phyloP scores from a whole-genome alignment of 2,888 invertebrate species.

The Lasioglossum zephyrum region DNA sequence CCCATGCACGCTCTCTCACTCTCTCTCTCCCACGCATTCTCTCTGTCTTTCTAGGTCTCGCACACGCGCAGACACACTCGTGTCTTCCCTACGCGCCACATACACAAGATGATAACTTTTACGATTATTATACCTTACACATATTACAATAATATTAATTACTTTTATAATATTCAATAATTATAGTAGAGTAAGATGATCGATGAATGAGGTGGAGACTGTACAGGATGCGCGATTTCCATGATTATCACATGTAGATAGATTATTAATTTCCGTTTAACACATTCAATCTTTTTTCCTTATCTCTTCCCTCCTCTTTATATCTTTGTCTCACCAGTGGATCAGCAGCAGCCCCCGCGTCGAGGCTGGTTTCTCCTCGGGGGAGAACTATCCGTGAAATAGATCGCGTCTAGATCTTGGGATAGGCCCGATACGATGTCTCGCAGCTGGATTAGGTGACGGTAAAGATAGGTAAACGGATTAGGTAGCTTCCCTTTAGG shows the following conservation, averaged over 20 bases:
- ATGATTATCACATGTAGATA: slow-evolving; percentile 88
- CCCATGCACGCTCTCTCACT: slow-evolving; percentile 37
- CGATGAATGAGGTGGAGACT: slow-evolving; percentile 88
- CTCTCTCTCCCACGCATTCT: slow-evolving; percentile 31
- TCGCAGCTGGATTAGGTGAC: slow-evolving; percentile 22
- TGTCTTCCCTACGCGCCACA: slow-evolving; percentile 57
- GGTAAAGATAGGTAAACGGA: slow-evolving; percentile 59
- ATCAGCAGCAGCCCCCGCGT: background rate
- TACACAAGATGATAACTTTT: slow-evolving; percentile 76
- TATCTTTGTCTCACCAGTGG: background rate
- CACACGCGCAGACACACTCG: slow-evolving; percentile 6
- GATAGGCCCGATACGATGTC: background rate
- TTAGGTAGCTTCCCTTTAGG: slow-evolving; percentile 38
- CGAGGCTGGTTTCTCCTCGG: background rate
- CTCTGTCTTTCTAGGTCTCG: slow-evolving; percentile 34
- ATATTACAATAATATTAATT: slow-evolving; percentile 83
- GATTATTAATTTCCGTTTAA: slow-evolving; percentile 86
- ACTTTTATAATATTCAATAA: slow-evolving; percentile 81
- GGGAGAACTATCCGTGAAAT: background rate
- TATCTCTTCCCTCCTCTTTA: slow-evolving; percentile 11
- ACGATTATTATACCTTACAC: slow-evolving; percentile 75
- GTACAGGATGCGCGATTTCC: slow-evolving; percentile 86
- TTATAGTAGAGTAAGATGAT: slow-evolving; percentile 87
- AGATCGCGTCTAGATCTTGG: background rate
- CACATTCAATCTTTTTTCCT: slow-evolving; percentile 65